These are phyloP conservation scores for Argyresthia goedartella DNA, from an alignment of 2,888 invertebrate genomes.

Conservation along the genomic window DNA sequence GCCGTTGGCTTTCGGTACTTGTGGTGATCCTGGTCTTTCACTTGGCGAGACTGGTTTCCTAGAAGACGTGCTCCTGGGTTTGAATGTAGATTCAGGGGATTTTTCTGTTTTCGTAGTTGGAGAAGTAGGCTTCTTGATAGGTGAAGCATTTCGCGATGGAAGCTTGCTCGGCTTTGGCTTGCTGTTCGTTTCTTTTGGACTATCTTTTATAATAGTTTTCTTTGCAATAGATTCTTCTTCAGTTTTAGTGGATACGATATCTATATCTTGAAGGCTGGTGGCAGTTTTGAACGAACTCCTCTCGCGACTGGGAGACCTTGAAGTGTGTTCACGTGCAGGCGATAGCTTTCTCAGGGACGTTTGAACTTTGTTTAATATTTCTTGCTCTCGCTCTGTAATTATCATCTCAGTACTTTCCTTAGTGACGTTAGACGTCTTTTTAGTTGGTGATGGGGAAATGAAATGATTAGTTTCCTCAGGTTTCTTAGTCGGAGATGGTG, in stretches of 20 bases:
- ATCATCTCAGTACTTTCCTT: conserved; percentile 33
- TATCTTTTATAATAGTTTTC: background rate
- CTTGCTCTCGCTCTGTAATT: conserved; percentile 45
- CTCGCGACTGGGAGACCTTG: conserved; percentile 30
- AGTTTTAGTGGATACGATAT: conserved; percentile 18
- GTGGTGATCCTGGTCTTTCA: conserved; percentile 49
- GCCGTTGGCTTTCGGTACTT: conserved; percentile 35
- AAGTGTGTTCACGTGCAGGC: conserved; percentile 37
- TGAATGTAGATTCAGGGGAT: conserved; percentile 28
- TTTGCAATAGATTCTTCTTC: background rate
- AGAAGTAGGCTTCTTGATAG: conserved; percentile 34
- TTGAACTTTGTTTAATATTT: conserved; percentile 47
- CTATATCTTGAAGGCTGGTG: conserved; percentile 34
- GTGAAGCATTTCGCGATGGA: conserved; percentile 40
- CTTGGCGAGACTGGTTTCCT: conserved; percentile 34
- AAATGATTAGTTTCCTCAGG: conserved; percentile 1
- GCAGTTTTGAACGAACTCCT: conserved; percentile 34
- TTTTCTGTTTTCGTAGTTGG: conserved; percentile 23
- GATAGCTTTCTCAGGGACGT: conserved; percentile 49
- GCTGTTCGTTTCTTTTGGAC: background rate
- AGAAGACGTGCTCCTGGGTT: conserved; percentile 47
- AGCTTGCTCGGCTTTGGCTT: conserved; percentile 30
- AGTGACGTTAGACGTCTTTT: conserved; percentile 13
- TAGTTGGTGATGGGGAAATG: conserved; percentile 5
- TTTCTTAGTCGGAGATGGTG: conserved; percentile 25